Conservation (phyloP, 2,888 invertebrate species). For the Stenolophus ochropezus region DNA sequence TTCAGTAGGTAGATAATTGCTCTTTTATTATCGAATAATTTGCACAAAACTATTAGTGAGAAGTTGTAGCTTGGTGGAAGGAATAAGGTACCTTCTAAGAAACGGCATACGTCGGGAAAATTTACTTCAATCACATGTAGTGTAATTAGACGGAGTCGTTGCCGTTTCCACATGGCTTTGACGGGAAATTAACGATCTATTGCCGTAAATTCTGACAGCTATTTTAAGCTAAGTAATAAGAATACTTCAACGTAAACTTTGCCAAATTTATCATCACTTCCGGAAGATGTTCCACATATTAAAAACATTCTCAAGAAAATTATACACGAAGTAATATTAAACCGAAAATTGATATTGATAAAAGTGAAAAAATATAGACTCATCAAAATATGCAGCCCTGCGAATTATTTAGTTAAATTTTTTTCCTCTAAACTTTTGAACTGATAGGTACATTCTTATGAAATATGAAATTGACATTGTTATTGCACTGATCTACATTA, state of each 20-base stretch:
- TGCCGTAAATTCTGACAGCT: conserved; percentile 27
- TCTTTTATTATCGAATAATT: conserved; percentile 41
- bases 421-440: no score
- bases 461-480: no score
- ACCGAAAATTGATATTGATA: no score
- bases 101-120: conserved; percentile 17
- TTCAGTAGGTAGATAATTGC: conserved; percentile 7
- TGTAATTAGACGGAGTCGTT: not conserved
- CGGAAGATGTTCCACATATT: no score
- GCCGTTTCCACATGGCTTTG: conserved; percentile 27
- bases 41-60: conserved; percentile 16
- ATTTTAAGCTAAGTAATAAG: conserved; percentile 31
- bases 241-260: conserved; percentile 16
- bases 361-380: no score
- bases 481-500: no score
- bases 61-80: not conserved
- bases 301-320: no score
- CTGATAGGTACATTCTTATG: no score
- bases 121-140: conserved; percentile 37
- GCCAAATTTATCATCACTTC: not conserved
- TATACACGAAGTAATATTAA: no score
- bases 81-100: conserved; percentile 10
- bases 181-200: conserved; percentile 34
- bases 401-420: no score
- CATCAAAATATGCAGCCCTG: no score